Conservation (phyloP, 2,113 vertebrate genomes). For the Crotophaga sulcirostris region DNA sequence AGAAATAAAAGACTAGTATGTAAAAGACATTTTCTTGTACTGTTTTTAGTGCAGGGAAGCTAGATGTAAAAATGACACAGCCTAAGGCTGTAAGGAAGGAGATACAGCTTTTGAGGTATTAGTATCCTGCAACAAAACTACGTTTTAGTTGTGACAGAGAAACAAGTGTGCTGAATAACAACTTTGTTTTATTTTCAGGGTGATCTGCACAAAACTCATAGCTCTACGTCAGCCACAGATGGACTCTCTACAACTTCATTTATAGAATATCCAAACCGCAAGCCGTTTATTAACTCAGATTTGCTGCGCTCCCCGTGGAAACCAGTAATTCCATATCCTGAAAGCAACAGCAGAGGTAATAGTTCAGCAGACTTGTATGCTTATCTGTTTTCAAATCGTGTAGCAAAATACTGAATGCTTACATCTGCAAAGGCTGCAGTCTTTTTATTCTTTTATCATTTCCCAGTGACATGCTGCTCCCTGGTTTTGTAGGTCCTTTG, state of each 20-base stretch:
- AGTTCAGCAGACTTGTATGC: background rate
- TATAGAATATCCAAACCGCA: slow-evolving; percentile 81
- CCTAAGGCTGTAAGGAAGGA: background rate
- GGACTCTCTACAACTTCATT: slow-evolving; percentile 80
- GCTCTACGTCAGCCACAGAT: slow-evolving; percentile 60
- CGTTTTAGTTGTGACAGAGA: background rate
- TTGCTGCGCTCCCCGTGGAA: slow-evolving; percentile 69
- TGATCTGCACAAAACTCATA: background rate
- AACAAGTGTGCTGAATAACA: background rate
- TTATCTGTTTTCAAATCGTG: background rate
- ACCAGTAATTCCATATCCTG: slow-evolving; percentile 86
- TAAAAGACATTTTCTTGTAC: background rate
- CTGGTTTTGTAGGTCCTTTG: background rate
- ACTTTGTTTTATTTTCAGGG: slow-evolving; percentile 61
- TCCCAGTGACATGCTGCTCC: background rate
- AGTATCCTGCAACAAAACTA: background rate
- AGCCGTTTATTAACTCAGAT: slow-evolving; percentile 84
- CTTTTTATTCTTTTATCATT: background rate
- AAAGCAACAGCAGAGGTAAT: slow-evolving; percentile 91
- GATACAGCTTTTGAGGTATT: background rate
- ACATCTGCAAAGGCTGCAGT: background rate
- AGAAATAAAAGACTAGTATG: background rate
- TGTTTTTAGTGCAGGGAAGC: background rate
- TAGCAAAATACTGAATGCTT: background rate
- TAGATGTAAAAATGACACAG: background rate